Conservation (phyloP, 2,888 invertebrate genomes). For the Lagria hirta region DNA sequence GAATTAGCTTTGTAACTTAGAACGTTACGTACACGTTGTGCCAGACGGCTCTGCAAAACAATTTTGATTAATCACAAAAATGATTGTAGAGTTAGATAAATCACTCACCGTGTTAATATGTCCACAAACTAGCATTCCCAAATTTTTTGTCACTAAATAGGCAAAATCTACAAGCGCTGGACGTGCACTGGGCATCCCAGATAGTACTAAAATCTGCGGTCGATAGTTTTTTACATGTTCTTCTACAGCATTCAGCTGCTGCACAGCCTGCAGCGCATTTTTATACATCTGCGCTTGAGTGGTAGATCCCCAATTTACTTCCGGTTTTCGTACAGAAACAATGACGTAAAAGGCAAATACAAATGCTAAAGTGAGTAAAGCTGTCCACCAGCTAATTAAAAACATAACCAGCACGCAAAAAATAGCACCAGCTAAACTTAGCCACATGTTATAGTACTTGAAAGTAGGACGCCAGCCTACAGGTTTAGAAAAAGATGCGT, state of each 20-base stretch:
- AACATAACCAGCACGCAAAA: constrained; percentile 93
- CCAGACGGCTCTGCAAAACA: constrained; percentile 56
- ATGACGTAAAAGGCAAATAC: constrained; percentile 87
- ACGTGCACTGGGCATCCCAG: constrained; percentile 85
- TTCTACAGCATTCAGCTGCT: constrained; percentile 84
- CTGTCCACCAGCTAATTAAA: constrained; percentile 91
- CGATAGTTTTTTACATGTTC: constrained; percentile 97
- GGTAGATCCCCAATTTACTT: constrained; percentile 98
- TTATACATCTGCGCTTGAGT: constrained; percentile 97
- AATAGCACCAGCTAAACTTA: constrained; percentile 81
- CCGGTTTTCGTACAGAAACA: constrained; percentile 92
- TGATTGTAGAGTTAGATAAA: not conserved
- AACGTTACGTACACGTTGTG: constrained; percentile 69
- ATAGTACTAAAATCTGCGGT: constrained; percentile 81
- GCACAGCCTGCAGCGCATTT: constrained; percentile 83
- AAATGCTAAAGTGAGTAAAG: constrained; percentile 80
- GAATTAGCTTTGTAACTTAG: constrained; percentile 70
- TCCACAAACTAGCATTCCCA: constrained; percentile 90
- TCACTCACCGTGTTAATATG: constrained; percentile 77
- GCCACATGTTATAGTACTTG: constrained; percentile 95
- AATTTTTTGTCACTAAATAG: constrained; percentile 87
- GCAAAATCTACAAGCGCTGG: constrained; percentile 91
- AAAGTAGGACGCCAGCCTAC: constrained; percentile 90
- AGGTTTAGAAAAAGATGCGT: constrained; percentile 85
- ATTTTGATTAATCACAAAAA: constrained; percentile 2